Conservation (phyloP, 2,888 invertebrate genomes). For the Epistrophe grossulariae region DNA sequence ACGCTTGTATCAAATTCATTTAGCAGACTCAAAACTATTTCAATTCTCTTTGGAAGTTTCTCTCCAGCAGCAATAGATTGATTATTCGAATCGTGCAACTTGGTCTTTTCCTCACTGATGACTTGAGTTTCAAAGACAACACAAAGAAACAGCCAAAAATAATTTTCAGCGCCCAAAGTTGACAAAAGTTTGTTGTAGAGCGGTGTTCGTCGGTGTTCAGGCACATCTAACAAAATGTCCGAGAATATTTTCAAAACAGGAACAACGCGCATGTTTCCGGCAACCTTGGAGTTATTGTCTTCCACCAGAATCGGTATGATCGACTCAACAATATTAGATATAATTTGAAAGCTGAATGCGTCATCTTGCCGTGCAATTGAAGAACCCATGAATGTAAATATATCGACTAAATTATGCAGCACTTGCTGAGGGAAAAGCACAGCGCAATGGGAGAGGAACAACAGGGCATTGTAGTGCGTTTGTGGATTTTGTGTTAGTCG, state of each 20-base stretch:
- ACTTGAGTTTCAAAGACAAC: constrained; percentile 90
- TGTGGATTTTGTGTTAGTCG: constrained; percentile 96
- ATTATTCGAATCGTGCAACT: constrained; percentile 79
- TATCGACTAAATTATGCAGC: constrained; percentile 96
- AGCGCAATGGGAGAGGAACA: constrained; percentile 92
- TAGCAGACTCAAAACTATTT: constrained; percentile 88
- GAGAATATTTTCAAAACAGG: constrained; percentile 94
- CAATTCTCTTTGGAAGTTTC: constrained; percentile 86
- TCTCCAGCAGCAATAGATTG: constrained; percentile 78
- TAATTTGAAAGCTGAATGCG: constrained; percentile 96
- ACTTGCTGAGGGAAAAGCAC: constrained; percentile 92
- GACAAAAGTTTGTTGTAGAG: constrained; percentile 92
- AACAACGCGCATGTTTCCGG: constrained; percentile 85
- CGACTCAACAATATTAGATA: constrained; percentile 94
- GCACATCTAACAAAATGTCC: constrained; percentile 95
- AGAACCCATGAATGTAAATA: constrained; percentile 99
- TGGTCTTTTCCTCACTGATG: constrained; percentile 85
- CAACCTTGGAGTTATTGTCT: constrained; percentile 78
- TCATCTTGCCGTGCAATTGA: constrained; percentile 97
- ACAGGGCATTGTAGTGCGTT: constrained; percentile 96
- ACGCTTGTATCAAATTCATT: constrained; percentile 88
- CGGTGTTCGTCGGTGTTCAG: constrained; percentile 94
- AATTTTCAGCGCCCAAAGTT: constrained; percentile 87
- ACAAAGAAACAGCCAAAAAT: constrained; percentile 89
- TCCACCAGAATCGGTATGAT: constrained; percentile 93